phyloP scores from a whole-genome alignment of 1,140 invertebrate genomes.

The Drosophila equinoxialis region DNA sequence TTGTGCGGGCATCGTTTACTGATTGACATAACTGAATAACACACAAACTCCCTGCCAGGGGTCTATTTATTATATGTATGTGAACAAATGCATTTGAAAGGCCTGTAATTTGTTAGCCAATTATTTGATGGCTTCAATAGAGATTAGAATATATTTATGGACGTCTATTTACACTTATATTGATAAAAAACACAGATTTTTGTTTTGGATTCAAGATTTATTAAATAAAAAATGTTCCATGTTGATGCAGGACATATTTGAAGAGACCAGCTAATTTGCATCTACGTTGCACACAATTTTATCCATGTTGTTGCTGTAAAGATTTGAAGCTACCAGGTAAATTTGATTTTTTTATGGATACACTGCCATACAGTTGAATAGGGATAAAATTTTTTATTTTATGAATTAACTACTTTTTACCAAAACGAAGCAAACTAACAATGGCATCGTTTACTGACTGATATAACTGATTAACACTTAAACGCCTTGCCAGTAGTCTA shows the following conservation, averaged over 20 bases:
- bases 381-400: too few species aligned
- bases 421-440: too few species aligned
- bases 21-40: background rate
- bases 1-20: background rate
- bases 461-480: too few species aligned
- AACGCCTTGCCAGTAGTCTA: too few species aligned
- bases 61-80: background rate
- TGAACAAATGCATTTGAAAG: background rate
- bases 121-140: background rate
- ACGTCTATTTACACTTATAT: background rate
- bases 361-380: too few species aligned
- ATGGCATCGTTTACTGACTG: too few species aligned
- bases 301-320: too few species aligned
- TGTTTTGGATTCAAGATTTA: background rate
- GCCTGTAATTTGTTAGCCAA: background rate
- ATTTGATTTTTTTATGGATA: background rate
- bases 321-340: too few species aligned
- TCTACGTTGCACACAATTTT: too few species aligned
- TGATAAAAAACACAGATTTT: conserved; percentile 25
- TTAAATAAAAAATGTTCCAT: conserved; percentile 14
- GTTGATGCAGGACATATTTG: too few species aligned
- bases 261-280: too few species aligned
- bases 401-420: too few species aligned
- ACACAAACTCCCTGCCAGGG: background rate
- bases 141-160: conserved; percentile 4